These are phyloP conservation scores for Sardina pilchardus DNA, from an alignment of 2,113 vertebrate species.

Conservation along the genomic window DNA sequence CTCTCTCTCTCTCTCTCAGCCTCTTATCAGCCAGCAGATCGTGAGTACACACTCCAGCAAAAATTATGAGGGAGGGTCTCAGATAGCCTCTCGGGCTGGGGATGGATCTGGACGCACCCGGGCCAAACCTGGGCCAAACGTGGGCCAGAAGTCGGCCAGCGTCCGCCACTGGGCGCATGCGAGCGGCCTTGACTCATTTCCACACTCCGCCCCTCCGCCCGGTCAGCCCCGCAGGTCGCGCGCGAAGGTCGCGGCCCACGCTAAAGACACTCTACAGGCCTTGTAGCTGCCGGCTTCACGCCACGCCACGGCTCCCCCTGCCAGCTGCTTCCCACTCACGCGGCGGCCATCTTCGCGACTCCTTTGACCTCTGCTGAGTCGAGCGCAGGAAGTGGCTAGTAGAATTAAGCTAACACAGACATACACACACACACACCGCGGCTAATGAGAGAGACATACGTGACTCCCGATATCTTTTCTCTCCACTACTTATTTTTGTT, in stretches of 20 bases:
- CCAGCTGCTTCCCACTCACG: neutral
- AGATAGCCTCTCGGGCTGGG: neutral
- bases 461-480: neutral
- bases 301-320: neutral
- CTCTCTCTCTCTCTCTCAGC: neutral
- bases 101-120: neutral
- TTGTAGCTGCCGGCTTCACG: neutral
- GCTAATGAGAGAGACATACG: neutral
- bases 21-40: constrained; percentile 33
- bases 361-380: neutral
- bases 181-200: neutral
- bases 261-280: neutral
- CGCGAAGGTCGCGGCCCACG: neutral
- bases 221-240: neutral
- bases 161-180: neutral
- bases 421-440: neutral
- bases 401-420: neutral
- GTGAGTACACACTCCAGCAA: constrained; percentile 20
- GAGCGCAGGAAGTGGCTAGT: neutral
- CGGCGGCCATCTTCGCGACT: neutral
- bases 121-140: neutral
- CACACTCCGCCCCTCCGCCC: neutral
- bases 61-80: constrained; percentile 27
- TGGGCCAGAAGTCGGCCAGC: neutral
- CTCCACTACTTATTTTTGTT: neutral